Evolutionary conservation across 2,888 invertebrate species (phyloP).

Genomic region (Chromoteleia sp.): DNA sequence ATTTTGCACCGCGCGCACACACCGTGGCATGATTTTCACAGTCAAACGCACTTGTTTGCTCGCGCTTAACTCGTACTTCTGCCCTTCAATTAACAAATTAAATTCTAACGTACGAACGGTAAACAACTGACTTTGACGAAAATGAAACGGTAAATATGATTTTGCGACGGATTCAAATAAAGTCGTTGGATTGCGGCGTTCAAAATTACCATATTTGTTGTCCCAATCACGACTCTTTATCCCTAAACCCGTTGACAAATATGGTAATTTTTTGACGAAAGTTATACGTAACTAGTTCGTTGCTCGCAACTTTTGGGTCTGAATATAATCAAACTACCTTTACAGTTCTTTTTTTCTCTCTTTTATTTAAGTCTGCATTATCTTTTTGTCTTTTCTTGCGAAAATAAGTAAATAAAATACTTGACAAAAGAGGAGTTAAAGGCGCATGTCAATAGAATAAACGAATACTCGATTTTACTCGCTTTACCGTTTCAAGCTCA

Average conservation of each 20-base stretch:
- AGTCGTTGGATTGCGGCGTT: background rate
- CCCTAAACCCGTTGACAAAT: background rate
- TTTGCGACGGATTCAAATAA: background rate
- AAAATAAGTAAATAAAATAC: slow-evolving; percentile 9
- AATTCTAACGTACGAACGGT: slow-evolving; percentile 28
- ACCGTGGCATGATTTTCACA: slow-evolving; percentile 73
- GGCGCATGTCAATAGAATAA: slow-evolving; percentile 35
- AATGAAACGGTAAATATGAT: slow-evolving; percentile 32
- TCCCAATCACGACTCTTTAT: background rate
- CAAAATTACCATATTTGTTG: slow-evolving; percentile 22
- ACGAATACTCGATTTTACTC: slow-evolving; percentile 40
- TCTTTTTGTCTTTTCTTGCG: background rate
- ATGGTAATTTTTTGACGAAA: slow-evolving; percentile 5
- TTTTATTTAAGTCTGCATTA: background rate
- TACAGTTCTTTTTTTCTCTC: too few relatives aligned
- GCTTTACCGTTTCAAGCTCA: slow-evolving; percentile 51
- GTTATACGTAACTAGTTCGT: background rate
- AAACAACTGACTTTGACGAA: slow-evolving; percentile 37
- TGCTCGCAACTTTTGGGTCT: background rate
- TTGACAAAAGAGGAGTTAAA: slow-evolving; percentile 50
- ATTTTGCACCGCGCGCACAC: slow-evolving; percentile 81
- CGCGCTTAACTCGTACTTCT: slow-evolving; percentile 52
- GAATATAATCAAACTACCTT: too few relatives aligned
- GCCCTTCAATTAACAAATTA: slow-evolving; percentile 47
- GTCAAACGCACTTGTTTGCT: slow-evolving; percentile 71